Conservation (phyloP, 2,888 invertebrate genomes). For the Dasypogon diadema region DNA sequence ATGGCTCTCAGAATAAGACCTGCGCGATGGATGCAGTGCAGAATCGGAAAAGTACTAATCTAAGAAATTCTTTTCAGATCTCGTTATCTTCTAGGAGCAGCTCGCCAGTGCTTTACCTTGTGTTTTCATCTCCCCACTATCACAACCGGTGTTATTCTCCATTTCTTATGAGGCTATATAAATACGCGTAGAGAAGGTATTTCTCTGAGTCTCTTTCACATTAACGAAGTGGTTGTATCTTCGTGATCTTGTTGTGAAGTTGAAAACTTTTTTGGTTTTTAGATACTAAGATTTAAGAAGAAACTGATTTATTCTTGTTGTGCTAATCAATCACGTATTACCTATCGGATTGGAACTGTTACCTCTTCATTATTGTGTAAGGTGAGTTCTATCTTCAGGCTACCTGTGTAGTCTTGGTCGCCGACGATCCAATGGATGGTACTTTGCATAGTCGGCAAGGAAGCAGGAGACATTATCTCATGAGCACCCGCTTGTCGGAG, state of each 20-base stretch:
- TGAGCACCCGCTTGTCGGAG: background rate
- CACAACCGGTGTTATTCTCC: conserved; percentile 53
- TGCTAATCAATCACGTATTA: background rate
- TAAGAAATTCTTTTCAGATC: conserved; percentile 48
- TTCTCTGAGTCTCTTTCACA: conserved; percentile 69
- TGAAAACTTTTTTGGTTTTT: conserved; percentile 12
- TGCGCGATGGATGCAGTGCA: conserved; percentile 47
- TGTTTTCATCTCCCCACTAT: conserved; percentile 58
- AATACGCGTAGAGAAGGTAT: conserved; percentile 69
- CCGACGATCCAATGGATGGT: conserved; percentile 1
- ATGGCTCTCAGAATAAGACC: conserved; percentile 38
- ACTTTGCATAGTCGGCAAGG: conserved; percentile 5
- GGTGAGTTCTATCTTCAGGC: conserved; percentile 27
- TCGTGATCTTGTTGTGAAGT: conserved; percentile 54
- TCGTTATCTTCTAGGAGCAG: conserved; percentile 47
- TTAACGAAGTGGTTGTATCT: conserved; percentile 69
- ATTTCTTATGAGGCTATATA: conserved; percentile 68
- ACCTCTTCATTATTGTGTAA: conserved; percentile 44
- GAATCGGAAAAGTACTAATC: conserved; percentile 45
- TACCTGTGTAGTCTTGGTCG: background rate
- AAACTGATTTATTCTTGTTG: conserved; percentile 1
- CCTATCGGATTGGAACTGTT: conserved; percentile 8
- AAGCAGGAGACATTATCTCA: background rate
- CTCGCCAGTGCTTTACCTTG: conserved; percentile 55
- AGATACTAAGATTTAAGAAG: conserved; percentile 18